Percentiles rank a stretch among this genome's conserved stretches.
Evolutionary conservation across 1,140 invertebrate species (phyloP).

Genomic region (Diprion similis): DNA sequence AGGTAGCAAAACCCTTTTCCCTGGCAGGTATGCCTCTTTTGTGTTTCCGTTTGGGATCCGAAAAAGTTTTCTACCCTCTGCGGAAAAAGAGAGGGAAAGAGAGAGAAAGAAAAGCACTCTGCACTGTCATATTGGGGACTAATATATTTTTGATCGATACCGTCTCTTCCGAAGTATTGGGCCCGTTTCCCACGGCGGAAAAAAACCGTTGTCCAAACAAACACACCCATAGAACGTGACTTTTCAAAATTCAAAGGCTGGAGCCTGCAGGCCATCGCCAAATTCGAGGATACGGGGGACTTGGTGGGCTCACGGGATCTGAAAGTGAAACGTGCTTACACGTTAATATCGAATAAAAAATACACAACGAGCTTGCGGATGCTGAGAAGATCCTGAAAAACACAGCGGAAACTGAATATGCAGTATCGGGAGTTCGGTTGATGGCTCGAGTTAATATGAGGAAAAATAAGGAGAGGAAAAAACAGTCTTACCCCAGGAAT

Average conservation of each 20-base stretch:
- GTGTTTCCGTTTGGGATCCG: conserved; percentile 28
- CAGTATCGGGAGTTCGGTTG: neutral
- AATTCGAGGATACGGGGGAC: neutral
- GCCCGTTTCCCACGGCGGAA: conserved; percentile 53
- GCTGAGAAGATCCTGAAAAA: neutral
- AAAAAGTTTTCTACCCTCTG: conserved; percentile 34
- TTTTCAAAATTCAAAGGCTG: conserved; percentile 19
- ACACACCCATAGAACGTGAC: conserved; percentile 51
- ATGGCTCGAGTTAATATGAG: neutral
- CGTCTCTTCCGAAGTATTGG: conserved; percentile 37
- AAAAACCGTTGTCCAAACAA: conserved; percentile 62
- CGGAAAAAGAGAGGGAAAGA: neutral
- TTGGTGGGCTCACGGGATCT: neutral
- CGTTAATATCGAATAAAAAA: too few relatives aligned
- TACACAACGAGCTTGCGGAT: too few relatives aligned
- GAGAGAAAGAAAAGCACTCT: conserved; percentile 56
- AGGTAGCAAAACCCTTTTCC: conserved; percentile 55
- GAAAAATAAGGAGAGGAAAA: neutral
- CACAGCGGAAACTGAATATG: neutral
- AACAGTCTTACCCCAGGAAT: too few relatives aligned
- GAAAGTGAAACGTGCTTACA: too few relatives aligned
- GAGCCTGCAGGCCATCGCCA: neutral
- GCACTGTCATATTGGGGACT: conserved; percentile 60
- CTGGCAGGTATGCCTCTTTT: conserved; percentile 51
- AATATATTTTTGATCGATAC: conserved; percentile 65